Base-by-base conservation (phyloP, 2,113 vertebrate species). In the Beaufortia kweichowensis region DNA sequence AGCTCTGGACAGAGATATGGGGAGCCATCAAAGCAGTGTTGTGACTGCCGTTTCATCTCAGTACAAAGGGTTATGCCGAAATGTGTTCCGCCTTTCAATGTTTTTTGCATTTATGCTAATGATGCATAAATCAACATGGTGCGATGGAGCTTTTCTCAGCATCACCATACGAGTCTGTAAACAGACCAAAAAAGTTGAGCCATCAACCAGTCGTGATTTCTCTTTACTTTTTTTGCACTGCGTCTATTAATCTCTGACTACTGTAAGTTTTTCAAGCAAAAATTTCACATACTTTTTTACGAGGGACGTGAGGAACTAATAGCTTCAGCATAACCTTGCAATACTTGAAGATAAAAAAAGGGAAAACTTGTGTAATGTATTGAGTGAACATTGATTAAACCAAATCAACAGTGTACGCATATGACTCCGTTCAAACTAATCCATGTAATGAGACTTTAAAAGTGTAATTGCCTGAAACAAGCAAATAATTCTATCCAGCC, bases 51-150 rank as follows among this genome's bases (percentile, higher is more conserved):
- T 83, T 79, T 83, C 81, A 79, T 80, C 81, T 83, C 67, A 83
- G 74, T 80, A 83, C 81, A 83, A 83, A 83, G 81, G 76, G 74
- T 46, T 64, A 82, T 78, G 78, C 65, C 63, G 79, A 81, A 79
- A 81, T 81, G 83, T 55, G 77, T 79, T 74, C 68, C 65, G 73
- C 69, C 78, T 74, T 76, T 83, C 74, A 81, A 68, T 69, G 53
- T 35, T 35, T 79, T 84, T 81, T 77, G 73, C 80, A 84, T 84
- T 81, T 81, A 82, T 84, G 83, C 83, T 84, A 84, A 84, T 84
- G 77, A 81, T 79, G 73, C 77, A 79, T 79, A 84, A 81, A 81
- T 84, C 77, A 81, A 74, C 78, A 80, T 74, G 70, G 66, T 50
- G 68, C 64, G 69, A 61, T 23, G n/a, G 57, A 68, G 61, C 56